A percentile compares a stretch with the other conserved stretches of the same genome.
Evolutionary conservation across 2,888 invertebrate species (phyloP).

Genomic region (Erynnis tages): DNA sequence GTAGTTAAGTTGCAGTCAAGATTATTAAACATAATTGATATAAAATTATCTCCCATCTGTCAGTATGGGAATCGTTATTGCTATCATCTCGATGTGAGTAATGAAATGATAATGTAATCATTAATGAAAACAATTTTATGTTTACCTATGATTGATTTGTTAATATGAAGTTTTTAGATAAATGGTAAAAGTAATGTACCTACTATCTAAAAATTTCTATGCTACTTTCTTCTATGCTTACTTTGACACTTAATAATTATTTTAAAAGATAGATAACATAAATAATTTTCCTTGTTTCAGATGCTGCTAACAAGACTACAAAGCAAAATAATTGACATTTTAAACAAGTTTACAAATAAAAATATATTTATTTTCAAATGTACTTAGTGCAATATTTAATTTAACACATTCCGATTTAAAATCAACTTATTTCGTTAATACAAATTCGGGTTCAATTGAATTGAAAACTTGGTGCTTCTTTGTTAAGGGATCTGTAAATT

Average conservation of each 20-base stretch:
- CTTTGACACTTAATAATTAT: too few relatives aligned
- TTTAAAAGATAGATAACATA: too few relatives aligned
- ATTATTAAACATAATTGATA: conserved; percentile 3
- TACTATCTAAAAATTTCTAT: too few relatives aligned
- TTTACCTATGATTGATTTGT: too few relatives aligned
- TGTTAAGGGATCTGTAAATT: conserved; percentile 10
- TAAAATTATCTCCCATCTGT: conserved; percentile 6
- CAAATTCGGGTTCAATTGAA: conserved; percentile 48
- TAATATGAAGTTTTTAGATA: too few relatives aligned
- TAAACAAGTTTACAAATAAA: conserved; percentile 38
- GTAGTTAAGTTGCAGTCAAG: neutral
- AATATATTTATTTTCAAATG: conserved; percentile 43
- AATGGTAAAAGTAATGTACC: too few relatives aligned
- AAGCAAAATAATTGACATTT: conserved; percentile 30
- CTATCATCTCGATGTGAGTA: neutral
- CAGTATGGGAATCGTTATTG: neutral
- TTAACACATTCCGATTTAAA: conserved; percentile 40
- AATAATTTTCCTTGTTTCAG: conserved; percentile 47
- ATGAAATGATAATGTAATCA: too few relatives aligned
- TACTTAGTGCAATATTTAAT: conserved; percentile 61
- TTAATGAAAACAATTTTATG: too few relatives aligned
- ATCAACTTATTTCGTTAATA: conserved; percentile 43
- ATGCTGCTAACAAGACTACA: conserved; percentile 44
- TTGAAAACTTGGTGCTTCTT: conserved; percentile 40
- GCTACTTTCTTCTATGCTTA: too few relatives aligned